Percentiles rank a stretch among this genome's conserved stretches.
Conservation (phyloP, 1,140 invertebrate genomes). For the Euura saliciscinereae region DNA sequence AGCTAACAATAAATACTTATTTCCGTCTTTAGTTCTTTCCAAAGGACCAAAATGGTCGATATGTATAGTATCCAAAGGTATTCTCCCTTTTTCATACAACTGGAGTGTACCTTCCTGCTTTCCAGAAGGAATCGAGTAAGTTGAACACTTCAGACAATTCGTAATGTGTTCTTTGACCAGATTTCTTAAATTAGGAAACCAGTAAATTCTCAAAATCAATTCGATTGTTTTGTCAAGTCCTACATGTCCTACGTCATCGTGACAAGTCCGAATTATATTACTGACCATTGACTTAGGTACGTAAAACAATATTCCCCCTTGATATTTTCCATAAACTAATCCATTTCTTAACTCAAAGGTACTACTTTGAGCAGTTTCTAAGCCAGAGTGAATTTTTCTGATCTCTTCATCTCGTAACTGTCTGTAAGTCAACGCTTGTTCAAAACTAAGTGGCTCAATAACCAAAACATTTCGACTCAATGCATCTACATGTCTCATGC, state of each 20-base stretch:
- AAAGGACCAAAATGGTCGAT: slow-evolving; percentile 40
- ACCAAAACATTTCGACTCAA: slow-evolving; percentile 24
- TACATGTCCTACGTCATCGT: slow-evolving; percentile 18
- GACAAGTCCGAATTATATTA: slow-evolving; percentile 13
- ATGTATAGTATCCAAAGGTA: slow-evolving; percentile 34
- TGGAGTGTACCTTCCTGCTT: slow-evolving; percentile 32
- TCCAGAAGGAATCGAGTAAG: slow-evolving; percentile 14
- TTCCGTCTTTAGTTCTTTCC: slow-evolving; percentile 15
- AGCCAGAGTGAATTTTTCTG: not conserved
- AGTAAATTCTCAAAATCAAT: slow-evolving; percentile 10
- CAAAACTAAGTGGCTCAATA: slow-evolving; percentile 15
- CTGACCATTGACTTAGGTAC: slow-evolving; percentile 12
- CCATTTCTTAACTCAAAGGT: slow-evolving; percentile 18
- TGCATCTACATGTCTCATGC: slow-evolving; percentile 33
- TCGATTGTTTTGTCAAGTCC: slow-evolving; percentile 8
- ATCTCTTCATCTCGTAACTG: slow-evolving; percentile 8
- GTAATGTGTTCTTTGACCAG: slow-evolving; percentile 28
- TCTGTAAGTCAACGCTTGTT: slow-evolving; percentile 9
- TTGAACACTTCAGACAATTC: slow-evolving; percentile 30
- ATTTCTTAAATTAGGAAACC: slow-evolving; percentile 22
- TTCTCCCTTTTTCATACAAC: slow-evolving; percentile 31
- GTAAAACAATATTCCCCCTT: slow-evolving; percentile 12
- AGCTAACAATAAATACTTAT: slow-evolving; percentile 28
- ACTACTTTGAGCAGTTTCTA: not conserved
- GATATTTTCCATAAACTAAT: slow-evolving; percentile 14